These are phyloP conservation scores for Pilophorus perplexus DNA, from an alignment of 2,888 invertebrate species.

Conservation along the genomic window DNA sequence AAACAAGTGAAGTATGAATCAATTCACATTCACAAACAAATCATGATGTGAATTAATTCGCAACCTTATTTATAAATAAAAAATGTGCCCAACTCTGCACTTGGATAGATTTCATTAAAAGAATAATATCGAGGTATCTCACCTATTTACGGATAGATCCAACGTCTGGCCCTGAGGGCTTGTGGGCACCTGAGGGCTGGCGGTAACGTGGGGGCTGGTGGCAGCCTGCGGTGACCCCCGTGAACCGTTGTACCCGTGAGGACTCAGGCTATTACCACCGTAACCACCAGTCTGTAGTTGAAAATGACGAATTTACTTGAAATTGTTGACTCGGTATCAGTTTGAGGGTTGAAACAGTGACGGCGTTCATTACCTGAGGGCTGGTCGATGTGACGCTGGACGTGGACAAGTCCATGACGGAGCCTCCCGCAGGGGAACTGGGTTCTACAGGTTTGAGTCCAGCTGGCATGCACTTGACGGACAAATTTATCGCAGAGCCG, in stretches of 20 bases:
- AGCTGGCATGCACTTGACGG: constrained; percentile 76
- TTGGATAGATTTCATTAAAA: too few species aligned
- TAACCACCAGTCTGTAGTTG: constrained; percentile 64
- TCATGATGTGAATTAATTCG: too few species aligned
- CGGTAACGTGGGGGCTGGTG: constrained; percentile 77
- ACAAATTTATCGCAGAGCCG: constrained; percentile 63
- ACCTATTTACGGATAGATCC: constrained; percentile 88
- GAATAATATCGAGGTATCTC: too few species aligned
- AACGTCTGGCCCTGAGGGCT: constrained; percentile 88
- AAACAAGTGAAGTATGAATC: too few species aligned
- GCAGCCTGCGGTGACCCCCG: constrained; percentile 77
- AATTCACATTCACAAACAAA: too few species aligned
- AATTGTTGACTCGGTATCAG: neutral
- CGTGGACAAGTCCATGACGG: constrained; percentile 79
- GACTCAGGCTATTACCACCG: constrained; percentile 61
- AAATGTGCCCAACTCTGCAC: too few species aligned
- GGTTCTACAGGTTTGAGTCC: constrained; percentile 48
- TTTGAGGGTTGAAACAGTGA: neutral
- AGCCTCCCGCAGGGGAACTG: constrained; percentile 47
- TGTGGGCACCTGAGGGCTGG: constrained; percentile 86
- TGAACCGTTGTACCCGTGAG: constrained; percentile 59
- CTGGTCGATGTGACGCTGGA: constrained; percentile 80
- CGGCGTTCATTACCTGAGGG: constrained; percentile 68
- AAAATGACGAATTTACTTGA: neutral
- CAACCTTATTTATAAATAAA: too few species aligned